A percentile compares a stretch with the other conserved stretches of the same genome.
phyloP scores from a whole-genome alignment of 2,113 vertebrate genomes.

The Antigone vipio region DNA sequence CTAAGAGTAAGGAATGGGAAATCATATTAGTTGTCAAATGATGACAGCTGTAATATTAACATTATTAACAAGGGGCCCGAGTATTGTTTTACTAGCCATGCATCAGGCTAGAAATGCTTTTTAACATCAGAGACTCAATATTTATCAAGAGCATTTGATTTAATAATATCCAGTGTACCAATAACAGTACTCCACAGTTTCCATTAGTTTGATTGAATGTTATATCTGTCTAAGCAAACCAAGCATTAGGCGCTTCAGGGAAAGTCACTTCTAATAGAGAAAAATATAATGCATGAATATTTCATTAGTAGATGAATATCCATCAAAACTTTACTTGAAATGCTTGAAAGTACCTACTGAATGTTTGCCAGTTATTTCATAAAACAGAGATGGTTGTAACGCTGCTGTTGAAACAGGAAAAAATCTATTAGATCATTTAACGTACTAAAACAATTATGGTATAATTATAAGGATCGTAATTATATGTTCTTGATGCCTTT shows the following conservation, averaged over 20 bases:
- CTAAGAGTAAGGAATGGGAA: not conserved
- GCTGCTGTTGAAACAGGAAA: conserved; percentile 54
- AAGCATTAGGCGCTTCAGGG: conserved; percentile 56
- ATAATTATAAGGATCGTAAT: conserved; percentile 73
- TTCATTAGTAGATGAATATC: conserved; percentile 70
- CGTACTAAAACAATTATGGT: conserved; percentile 68
- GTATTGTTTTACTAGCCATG: conserved; percentile 47
- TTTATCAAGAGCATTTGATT: conserved; percentile 70
- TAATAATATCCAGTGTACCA: conserved; percentile 54
- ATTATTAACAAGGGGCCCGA: conserved; percentile 33
- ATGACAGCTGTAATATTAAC: conserved; percentile 38
- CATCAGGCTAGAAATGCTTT: conserved; percentile 40
- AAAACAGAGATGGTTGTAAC: conserved; percentile 52
- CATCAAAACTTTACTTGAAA: conserved; percentile 63
- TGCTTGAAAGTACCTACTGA: conserved; percentile 57
- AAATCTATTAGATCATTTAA: conserved; percentile 68
- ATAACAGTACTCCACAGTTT: conserved; percentile 58
- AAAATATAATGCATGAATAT: conserved; percentile 66
- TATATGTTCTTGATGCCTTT: conserved; percentile 69
- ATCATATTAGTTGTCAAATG: not conserved
- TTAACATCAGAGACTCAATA: conserved; percentile 64
- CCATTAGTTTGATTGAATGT: conserved; percentile 66
- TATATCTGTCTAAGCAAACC: conserved; percentile 59
- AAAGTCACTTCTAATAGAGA: conserved; percentile 60
- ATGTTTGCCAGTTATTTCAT: conserved; percentile 58